Percentiles rank a stretch among this genome's conserved stretches.
These are phyloP conservation scores for Zeuzera pyrina DNA, from an alignment of 2,888 invertebrate species.

Conservation along the genomic window DNA sequence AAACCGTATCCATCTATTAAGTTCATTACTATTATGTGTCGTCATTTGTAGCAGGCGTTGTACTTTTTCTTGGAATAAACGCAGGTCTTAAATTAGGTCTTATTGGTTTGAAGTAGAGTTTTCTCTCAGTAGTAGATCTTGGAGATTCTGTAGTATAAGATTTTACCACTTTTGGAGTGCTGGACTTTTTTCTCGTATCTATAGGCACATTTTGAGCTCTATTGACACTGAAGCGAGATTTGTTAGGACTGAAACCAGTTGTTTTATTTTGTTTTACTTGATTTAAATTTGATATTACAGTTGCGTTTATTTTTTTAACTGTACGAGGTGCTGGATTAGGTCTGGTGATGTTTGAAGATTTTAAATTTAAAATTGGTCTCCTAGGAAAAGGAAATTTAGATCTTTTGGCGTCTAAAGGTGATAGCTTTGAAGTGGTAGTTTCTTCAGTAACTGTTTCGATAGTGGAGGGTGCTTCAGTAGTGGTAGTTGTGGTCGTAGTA, in stretches of 20 bases:
- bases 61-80: constrained; percentile 50
- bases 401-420: constrained; percentile 43
- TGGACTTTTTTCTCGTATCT: constrained; percentile 40
- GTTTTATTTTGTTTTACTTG: constrained; percentile 54
- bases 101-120: constrained; percentile 47
- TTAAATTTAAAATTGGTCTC: constrained; percentile 46
- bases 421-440: constrained; percentile 40
- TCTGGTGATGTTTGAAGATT: constrained; percentile 42
- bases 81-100: constrained; percentile 54
- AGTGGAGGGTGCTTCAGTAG: constrained; percentile 33
- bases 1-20: constrained; percentile 11
- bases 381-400: constrained; percentile 57
- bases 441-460: constrained; percentile 41
- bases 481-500: constrained; percentile 39
- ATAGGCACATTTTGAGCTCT: constrained; percentile 60
- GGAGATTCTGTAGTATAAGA: constrained; percentile 50
- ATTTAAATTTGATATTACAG: constrained; percentile 27
- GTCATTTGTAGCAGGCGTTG: constrained; percentile 29
- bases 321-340: constrained; percentile 24
- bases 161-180: constrained; percentile 29
- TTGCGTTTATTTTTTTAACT: constrained; percentile 39
- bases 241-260: constrained; percentile 38
- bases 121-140: constrained; percentile 51
- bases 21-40: constrained; percentile 15
- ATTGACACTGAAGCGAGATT: constrained; percentile 44